A percentile compares a stretch with the other conserved stretches of the same genome.
These are phyloP conservation scores for Fistularia commersonii DNA, from an alignment of 2,797 vertebrate genomes.

Conservation along the genomic window DNA sequence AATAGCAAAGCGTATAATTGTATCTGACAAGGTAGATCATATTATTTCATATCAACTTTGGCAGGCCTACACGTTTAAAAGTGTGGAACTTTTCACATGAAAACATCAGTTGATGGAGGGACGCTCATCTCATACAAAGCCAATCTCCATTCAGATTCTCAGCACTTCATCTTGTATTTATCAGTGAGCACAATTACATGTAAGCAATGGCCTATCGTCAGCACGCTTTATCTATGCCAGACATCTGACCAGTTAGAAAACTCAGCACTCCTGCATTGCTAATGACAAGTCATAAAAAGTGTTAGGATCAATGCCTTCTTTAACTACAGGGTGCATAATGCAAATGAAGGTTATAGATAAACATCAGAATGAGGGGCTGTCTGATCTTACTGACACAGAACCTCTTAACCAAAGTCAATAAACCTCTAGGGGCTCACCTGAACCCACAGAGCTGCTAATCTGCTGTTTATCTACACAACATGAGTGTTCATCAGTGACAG, in stretches of 20 bases:
- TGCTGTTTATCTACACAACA: slow-evolving; percentile 20
- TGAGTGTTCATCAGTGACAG: neutral
- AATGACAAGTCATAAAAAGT: slow-evolving; percentile 51
- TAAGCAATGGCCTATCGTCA: slow-evolving; percentile 18
- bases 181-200: slow-evolving; percentile 2
- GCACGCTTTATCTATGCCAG: slow-evolving; percentile 46
- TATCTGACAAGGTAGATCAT: neutral
- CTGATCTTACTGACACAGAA: slow-evolving; percentile 39
- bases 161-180: neutral
- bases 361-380: slow-evolving; percentile 39
- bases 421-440: slow-evolving; percentile 29
- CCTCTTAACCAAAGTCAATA: slow-evolving; percentile 54
- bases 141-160: no score
- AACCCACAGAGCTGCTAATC: slow-evolving; percentile 27
- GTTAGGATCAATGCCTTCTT: slow-evolving; percentile 53
- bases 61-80: neutral
- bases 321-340: slow-evolving; percentile 28
- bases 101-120: slow-evolving; percentile 9
- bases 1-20: neutral
- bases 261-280: slow-evolving; percentile 31
- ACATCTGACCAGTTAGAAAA: slow-evolving; percentile 45
- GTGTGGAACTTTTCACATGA: neutral
- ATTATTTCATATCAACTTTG: no score
- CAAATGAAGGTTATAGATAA: slow-evolving; percentile 62
- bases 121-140: slow-evolving; percentile 7